Percentiles rank a stretch among this genome's conserved stretches.
phyloP scores from a whole-genome alignment of 1,140 invertebrate species.

The Drosophila neocordata region DNA sequence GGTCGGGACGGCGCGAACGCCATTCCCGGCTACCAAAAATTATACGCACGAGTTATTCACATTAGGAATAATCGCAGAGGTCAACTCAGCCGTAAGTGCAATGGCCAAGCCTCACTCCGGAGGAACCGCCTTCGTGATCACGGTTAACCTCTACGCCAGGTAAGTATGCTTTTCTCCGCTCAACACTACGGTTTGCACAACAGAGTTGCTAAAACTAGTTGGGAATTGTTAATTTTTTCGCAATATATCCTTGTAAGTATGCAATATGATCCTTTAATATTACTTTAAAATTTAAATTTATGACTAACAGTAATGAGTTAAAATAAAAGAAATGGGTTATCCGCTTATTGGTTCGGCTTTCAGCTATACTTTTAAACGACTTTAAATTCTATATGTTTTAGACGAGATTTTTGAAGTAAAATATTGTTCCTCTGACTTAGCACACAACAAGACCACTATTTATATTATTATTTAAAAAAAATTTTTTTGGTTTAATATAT shows the following conservation, averaged over 20 bases:
- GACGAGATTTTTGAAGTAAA: too few relatives aligned
- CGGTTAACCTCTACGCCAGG: constrained; percentile 85
- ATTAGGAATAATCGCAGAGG: constrained; percentile 82
- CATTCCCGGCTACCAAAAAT: constrained; percentile 83
- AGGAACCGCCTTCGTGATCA: constrained; percentile 87
- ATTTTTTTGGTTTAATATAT: too few relatives aligned
- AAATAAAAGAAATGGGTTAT: too few relatives aligned
- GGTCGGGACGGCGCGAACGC: constrained; percentile 82
- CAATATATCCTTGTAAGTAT: constrained; percentile 20
- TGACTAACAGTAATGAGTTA: too few relatives aligned
- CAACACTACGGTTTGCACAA: background rate
- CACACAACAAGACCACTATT: too few relatives aligned
- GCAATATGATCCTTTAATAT: background rate
- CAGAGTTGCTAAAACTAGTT: constrained; percentile 19
- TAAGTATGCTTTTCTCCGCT: constrained; percentile 83
- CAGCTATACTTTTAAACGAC: too few relatives aligned
- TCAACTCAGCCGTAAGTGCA: constrained; percentile 69
- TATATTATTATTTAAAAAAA: too few relatives aligned
- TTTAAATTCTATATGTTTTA: too few relatives aligned
- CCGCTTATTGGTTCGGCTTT: too few relatives aligned
- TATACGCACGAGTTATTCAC: constrained; percentile 82
- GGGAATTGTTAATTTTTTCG: constrained; percentile 32
- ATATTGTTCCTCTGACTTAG: too few relatives aligned
- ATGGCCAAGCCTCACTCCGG: constrained; percentile 85
- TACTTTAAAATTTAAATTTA: too few relatives aligned